Evolutionary conservation across 2,888 invertebrate species (phyloP).

Genomic region (Apamea epomidion): DNA sequence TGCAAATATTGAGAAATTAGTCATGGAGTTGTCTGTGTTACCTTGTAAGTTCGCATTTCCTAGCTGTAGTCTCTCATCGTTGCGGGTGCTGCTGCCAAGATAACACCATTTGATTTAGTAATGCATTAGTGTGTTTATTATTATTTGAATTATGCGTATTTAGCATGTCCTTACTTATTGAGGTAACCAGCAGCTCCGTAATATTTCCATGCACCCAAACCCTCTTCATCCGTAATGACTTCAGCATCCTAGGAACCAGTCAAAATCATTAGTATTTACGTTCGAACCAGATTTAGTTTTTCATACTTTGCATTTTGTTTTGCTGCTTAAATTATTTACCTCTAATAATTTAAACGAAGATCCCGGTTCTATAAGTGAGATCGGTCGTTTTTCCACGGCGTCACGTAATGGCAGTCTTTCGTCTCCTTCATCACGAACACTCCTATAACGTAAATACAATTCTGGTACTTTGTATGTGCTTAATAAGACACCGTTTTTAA

Average conservation of each 20-base stretch:
- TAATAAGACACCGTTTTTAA: conserved; percentile 43
- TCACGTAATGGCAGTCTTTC: conserved; percentile 92
- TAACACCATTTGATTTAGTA: conserved; percentile 30
- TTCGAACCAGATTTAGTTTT: neutral
- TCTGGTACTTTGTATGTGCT: conserved; percentile 38
- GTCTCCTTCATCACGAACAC: conserved; percentile 83
- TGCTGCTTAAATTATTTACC: conserved; percentile 65
- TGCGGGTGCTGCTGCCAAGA: conserved; percentile 76
- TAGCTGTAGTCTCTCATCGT: conserved; percentile 83
- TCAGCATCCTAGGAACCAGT: conserved; percentile 76
- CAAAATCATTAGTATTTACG: neutral
- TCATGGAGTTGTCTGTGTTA: conserved; percentile 60
- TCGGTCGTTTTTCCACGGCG: conserved; percentile 92
- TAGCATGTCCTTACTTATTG: conserved; percentile 79
- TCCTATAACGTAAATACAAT: conserved; percentile 68
- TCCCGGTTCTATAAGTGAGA: conserved; percentile 78
- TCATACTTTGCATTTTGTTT: neutral
- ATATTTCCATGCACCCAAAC: conserved; percentile 75
- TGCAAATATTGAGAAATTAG: conserved; percentile 29
- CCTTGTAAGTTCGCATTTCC: conserved; percentile 88
- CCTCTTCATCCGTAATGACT: conserved; percentile 60
- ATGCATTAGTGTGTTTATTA: neutral
- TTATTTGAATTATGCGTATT: neutral
- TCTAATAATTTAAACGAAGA: conserved; percentile 77
- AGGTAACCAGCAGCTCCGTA: conserved; percentile 87